A percentile compares a stretch with the other conserved stretches of the same genome.
phyloP scores from a whole-genome alignment of 35 echinoderm and acorn worm genomes.

The Heliocidaris tuberculata region DNA sequence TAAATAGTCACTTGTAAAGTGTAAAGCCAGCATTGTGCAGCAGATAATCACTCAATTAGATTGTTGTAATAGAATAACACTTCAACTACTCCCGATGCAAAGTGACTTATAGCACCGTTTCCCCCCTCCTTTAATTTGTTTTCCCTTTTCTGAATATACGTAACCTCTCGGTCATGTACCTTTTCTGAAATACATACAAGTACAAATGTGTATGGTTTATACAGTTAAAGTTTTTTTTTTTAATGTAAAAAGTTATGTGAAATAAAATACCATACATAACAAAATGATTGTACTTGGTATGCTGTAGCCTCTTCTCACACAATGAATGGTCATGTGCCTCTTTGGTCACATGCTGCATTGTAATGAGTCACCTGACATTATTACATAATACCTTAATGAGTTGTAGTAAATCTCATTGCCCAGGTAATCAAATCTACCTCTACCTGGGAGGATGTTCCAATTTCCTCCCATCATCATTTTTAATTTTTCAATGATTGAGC shows the following conservation, averaged over 20 bases:
- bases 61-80: background rate
- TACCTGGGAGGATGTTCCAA: background rate
- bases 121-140: conserved; percentile 35
- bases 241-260: background rate
- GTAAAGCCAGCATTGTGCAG: background rate
- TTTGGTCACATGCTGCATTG: background rate
- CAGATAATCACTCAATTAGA: background rate
- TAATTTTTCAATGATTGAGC: background rate
- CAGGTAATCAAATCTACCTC: background rate
- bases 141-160: background rate
- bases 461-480: background rate
- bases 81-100: background rate
- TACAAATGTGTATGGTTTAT: background rate
- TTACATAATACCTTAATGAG: background rate
- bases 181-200: background rate
- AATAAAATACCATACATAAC: background rate
- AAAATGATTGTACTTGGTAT: background rate
- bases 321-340: background rate
- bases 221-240: background rate
- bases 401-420: background rate
- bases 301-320: background rate
- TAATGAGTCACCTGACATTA: background rate
- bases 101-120: background rate
- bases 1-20: background rate
- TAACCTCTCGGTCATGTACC: conserved; percentile 33